Base-by-base conservation (phyloP, 1,140 invertebrate species). In the Latrodectus geometricus region DNA sequence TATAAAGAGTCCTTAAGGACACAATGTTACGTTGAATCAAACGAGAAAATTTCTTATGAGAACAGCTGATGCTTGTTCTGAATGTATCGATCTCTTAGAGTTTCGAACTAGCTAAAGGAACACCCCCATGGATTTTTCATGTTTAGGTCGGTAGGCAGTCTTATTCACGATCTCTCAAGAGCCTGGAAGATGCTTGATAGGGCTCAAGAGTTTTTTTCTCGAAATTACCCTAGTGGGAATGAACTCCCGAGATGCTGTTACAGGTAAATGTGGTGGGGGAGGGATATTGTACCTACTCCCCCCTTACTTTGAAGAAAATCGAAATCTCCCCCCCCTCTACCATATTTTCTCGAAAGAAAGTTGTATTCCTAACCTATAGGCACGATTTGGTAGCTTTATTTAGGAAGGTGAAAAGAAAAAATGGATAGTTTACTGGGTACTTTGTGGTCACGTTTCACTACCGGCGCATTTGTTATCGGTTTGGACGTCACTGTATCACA, bases 371-470 rank as follows among this genome's bases (percentile, higher is more conserved):
- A 83, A 61, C 66, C 48, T n/a, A 21, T 0, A 70, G 78, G 78
- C 68, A 80, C 78, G 66, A 50, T 48, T 70, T 17, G 11, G 2
- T 50, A 49, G 35, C n/a, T 20, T 15, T 17, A 50, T 76, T 76
- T 76, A 17, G 49, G 20, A 48, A 23, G 15, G 9, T 35, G 74
- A 8, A 61, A 17, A 14, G 8, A 3, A 61, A 61, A 61, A 4
- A 74, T 61, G 20, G 23, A 56, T 74, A 52, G 80, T 83, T 74
- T 74, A 83, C 50, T 83, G 80, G 80, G 80, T 83, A 83, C 80
- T 83, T 65, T 65, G 80, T 12, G 70, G 80, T 83, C 70, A 83
- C 80, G 80, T 74, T 83, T 81, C 48, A 50, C 35, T 83, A 74
- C 66, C 20, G 14, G 21, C 52, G 49, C 23, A 83, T 74, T 83